Conservation (phyloP, 2,888 invertebrate species). For the Gortyna flavago region DNA sequence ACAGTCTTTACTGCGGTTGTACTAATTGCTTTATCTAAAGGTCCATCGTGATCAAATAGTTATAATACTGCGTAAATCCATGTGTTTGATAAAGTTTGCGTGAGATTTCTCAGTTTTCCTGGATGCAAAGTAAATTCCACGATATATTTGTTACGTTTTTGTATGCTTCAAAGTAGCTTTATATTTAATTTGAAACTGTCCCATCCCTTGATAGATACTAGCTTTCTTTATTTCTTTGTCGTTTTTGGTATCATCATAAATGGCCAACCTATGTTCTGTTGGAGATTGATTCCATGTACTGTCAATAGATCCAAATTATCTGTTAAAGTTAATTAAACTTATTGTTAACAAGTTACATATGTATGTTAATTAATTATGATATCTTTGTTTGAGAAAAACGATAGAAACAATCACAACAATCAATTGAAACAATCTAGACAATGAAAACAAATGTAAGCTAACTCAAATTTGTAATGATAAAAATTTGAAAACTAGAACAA, state of each 20-base stretch:
- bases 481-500: slow-evolving; percentile 8
- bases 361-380: no score
- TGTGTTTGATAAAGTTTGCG: not conserved
- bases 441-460: slow-evolving; percentile 1
- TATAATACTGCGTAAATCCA: not conserved
- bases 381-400: not conserved
- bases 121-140: not conserved
- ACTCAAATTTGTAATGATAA: not conserved
- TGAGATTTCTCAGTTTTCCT: slow-evolving; percentile 1
- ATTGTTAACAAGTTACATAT: not conserved
- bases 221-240: not conserved
- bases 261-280: not conserved
- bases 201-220: not conserved
- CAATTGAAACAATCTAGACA: not conserved
- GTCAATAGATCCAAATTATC: not conserved
- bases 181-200: not conserved
- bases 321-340: no score
- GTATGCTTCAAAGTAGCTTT: not conserved
- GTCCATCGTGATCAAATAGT: slow-evolving; percentile 18
- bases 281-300: not conserved
- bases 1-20: not conserved
- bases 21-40: slow-evolving; percentile 35
- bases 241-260: not conserved
- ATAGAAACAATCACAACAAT: not conserved
- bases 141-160: not conserved